These are phyloP conservation scores for Dicrurus megarhynchus DNA, from an alignment of 2,113 vertebrate genomes.

Conservation along the genomic window DNA sequence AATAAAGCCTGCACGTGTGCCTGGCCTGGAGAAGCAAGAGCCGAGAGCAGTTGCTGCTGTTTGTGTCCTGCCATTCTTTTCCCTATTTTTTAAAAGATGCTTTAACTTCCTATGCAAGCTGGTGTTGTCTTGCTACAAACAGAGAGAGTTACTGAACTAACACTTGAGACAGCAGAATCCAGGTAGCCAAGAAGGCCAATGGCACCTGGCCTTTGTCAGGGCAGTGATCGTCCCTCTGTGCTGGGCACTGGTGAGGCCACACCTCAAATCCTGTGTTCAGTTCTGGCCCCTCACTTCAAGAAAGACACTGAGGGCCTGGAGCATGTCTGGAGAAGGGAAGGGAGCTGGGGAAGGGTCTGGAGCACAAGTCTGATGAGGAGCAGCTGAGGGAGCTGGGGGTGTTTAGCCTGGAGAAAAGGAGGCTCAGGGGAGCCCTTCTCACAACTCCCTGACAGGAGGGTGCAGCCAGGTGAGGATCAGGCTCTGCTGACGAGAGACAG, in stretches of 20 bases:
- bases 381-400: background rate
- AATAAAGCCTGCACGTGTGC: fast-evolving
- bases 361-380: background rate
- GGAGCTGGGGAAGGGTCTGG: background rate
- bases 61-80: background rate
- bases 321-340: fast-evolving
- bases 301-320: background rate
- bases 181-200: background rate
- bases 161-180: background rate
- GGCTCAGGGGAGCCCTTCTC: background rate
- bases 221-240: background rate
- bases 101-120: background rate
- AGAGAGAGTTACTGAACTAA: background rate
- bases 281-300: background rate
- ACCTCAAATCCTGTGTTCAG: background rate
- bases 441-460: background rate
- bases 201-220: background rate
- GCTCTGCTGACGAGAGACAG: background rate
- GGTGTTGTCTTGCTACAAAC: background rate
- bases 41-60: background rate
- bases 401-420: background rate
- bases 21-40: background rate
- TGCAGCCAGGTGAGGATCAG: background rate
- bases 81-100: background rate
- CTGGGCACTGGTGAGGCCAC: background rate